Base-by-base conservation (phyloP, 2,113 vertebrate genomes). In the Entosphenus tridentatus region DNA sequence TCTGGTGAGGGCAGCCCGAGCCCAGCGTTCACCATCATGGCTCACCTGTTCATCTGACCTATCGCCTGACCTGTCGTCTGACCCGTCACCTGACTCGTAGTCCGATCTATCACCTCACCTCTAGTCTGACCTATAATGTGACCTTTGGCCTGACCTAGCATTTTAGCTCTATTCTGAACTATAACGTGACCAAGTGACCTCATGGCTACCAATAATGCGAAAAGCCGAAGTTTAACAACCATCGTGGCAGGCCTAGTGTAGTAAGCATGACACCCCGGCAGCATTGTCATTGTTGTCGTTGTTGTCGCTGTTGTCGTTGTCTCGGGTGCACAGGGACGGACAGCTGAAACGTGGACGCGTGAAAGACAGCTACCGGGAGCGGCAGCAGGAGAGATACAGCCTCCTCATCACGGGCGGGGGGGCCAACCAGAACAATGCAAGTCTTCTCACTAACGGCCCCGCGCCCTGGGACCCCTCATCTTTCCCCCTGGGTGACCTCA, bases 311-410 rank as follows among this genome's bases (percentile, higher is more conserved):
- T 67, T 69, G 57, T 75, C 70, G 70, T 13, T 1, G 75, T n/a
- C 72, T 76, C 55, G 5, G 39, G 18, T 2, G 8, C 10, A 11
- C 76, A 97, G 91, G 92, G 92, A 97, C 55, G 92, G 87, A 68
- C 84, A 86, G 1, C 78, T 97, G 77, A 96, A 97, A 75, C 78
- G 92, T 76, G 83, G 72, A 0, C 93, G 87, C 73, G 92, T 96
- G 72, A 97, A 97, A 75, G 83, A 90, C 0, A 78, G 78, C 1
- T 86, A 81, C 11, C 89, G 79, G 76, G 83, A 95, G 71, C 83
- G 88, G 21, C 88, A 97, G 67, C 92, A 97, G 83, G 93, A 89
- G 74, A 86, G 82, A 74, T 97, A 96, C 77, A 96, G 92, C 83
- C 62, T 65, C 62, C 62, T 65, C 21, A n/a, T 65, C 21, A 21